Evolutionary conservation across 2,888 invertebrate species (phyloP).

Genomic region (Pocota personata): DNA sequence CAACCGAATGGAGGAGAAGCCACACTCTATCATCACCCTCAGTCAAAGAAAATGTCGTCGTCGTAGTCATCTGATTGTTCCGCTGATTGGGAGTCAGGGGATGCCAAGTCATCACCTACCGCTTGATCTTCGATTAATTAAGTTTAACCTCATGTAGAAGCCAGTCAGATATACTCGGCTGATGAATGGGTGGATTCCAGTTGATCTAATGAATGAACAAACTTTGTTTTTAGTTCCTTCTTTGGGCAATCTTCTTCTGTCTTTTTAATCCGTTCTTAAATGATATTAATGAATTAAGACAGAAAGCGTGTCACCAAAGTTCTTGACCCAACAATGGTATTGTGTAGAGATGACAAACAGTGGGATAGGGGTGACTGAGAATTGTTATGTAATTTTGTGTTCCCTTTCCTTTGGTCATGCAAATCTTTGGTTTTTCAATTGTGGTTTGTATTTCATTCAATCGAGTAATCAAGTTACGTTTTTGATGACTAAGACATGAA

Average conservation of each 20-base stretch:
- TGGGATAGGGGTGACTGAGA: conserved; percentile 2
- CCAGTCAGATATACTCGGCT: neutral
- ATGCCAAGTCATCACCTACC: conserved; percentile 63
- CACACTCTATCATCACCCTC: neutral
- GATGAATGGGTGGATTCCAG: neutral
- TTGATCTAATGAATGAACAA: conserved; percentile 53
- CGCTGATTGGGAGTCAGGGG: conserved; percentile 53
- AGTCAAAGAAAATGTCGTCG: conserved; percentile 26
- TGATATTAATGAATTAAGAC: conserved; percentile 69
- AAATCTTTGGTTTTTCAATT: neutral
- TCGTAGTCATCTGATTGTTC: conserved; percentile 24
- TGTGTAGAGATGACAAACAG: neutral
- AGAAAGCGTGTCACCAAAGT: conserved; percentile 65
- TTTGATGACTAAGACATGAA: conserved; percentile 22
- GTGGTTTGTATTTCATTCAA: conserved; percentile 3
- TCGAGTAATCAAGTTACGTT: conserved; percentile 35
- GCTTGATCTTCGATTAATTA: conserved; percentile 72
- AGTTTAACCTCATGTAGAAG: conserved; percentile 46
- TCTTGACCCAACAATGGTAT: conserved; percentile 66
- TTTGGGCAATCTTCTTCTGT: conserved; percentile 24
- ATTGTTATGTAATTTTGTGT: neutral
- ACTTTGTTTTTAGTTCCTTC: neutral
- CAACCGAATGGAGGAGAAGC: conserved; percentile 23
- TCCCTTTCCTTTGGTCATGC: neutral
- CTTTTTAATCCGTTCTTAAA: conserved; percentile 65